Percentiles rank a stretch among this genome's conserved stretches.
These are phyloP conservation scores for Dunckerocampus dactyliophorus DNA, from an alignment of 2,113 vertebrate species.

Conservation along the genomic window DNA sequence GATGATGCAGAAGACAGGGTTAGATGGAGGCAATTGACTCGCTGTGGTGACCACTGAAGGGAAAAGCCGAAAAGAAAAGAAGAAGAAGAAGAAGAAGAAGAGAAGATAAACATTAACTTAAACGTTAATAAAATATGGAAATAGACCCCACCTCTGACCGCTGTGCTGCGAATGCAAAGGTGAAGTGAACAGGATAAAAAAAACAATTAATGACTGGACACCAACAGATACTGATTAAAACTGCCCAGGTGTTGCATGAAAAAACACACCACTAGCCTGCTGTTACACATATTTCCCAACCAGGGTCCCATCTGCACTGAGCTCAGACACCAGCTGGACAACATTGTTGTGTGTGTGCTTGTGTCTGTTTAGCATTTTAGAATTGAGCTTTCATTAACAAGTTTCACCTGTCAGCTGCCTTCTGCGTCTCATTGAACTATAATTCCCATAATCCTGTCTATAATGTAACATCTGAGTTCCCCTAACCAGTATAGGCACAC, in stretches of 20 bases:
- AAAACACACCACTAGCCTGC: constrained; percentile 4
- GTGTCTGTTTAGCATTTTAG: constrained; percentile 7
- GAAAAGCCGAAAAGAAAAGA: no score
- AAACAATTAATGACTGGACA: not conserved
- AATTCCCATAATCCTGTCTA: constrained; percentile 34
- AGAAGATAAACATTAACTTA: no score
- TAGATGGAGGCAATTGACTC: no score
- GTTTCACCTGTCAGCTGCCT: constrained; percentile 45
- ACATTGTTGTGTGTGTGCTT: constrained; percentile 4
- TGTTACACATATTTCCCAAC: constrained; percentile 2
- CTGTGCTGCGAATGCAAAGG: no score
- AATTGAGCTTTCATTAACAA: constrained; percentile 41
- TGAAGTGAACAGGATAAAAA: no score
- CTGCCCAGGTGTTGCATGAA: not conserved
- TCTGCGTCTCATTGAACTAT: constrained; percentile 31
- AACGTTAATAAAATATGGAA: no score
- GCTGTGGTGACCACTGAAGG: no score
- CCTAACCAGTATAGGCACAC: constrained; percentile 10
- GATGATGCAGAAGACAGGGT: no score
- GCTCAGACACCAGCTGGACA: constrained; percentile 38
- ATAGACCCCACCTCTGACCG: no score
- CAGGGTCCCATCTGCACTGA: constrained; percentile 26
- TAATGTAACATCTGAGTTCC: constrained; percentile 37
- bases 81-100: no score
- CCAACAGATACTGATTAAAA: not conserved